phyloP scores from a whole-genome alignment of 2,113 vertebrate species.

The Nycticryphes semicollaris region DNA sequence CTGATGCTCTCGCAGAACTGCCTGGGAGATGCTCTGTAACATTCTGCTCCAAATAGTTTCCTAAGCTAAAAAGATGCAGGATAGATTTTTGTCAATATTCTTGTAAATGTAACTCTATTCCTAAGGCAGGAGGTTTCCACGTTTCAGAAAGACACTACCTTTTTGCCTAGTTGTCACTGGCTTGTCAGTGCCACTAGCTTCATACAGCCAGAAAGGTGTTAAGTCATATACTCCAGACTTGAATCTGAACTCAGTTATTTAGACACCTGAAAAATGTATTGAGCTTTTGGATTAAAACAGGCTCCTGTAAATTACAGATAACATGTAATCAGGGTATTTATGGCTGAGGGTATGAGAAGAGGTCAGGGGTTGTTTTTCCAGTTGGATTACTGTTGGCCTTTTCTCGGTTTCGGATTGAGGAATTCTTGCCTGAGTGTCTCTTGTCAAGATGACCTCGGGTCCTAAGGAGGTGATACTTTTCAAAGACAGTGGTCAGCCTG shows the following conservation, averaged over 20 bases:
- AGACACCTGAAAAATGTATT: background rate
- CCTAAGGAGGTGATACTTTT: background rate
- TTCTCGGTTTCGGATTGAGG: background rate
- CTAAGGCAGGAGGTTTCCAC: background rate
- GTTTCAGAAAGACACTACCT: background rate
- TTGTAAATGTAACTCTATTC: background rate
- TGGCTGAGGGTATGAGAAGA: background rate
- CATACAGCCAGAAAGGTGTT: background rate
- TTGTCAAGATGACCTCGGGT: background rate
- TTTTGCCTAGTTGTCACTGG: background rate
- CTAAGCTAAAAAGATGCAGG: background rate
- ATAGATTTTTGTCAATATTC: background rate
- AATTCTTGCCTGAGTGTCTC: background rate
- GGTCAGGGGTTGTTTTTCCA: background rate
- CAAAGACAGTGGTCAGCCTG: background rate
- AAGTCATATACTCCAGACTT: background rate
- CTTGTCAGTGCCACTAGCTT: background rate
- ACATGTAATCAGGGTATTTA: background rate
- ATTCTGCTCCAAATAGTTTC: background rate
- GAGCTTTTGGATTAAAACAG: rapidly evolving
- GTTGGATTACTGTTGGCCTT: background rate
- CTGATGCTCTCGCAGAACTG: background rate
- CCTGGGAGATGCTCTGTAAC: background rate
- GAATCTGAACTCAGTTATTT: background rate
- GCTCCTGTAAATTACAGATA: rapidly evolving